A percentile compares a stretch with the other conserved stretches of the same genome.
These are phyloP conservation scores for Gambusia affinis DNA, from an alignment of 2,113 vertebrate genomes.

Conservation along the genomic window DNA sequence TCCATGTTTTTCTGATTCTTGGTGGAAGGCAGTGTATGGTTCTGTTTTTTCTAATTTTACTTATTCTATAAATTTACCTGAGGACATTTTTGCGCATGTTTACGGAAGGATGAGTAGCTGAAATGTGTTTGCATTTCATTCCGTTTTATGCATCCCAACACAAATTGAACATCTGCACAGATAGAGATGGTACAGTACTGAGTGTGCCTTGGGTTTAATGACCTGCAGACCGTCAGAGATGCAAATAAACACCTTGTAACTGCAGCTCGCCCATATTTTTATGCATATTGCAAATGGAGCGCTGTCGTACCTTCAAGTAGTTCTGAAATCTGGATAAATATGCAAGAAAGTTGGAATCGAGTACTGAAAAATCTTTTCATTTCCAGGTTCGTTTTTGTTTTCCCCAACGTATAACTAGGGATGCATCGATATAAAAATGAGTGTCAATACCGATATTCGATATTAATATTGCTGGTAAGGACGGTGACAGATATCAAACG, in stretches of 20 bases:
- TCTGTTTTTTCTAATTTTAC: background rate
- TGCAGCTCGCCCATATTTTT: background rate
- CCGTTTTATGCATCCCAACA: too few relatives aligned
- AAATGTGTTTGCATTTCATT: background rate
- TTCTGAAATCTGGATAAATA: background rate
- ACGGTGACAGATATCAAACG: too few relatives aligned
- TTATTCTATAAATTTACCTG: background rate
- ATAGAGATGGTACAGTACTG: too few relatives aligned
- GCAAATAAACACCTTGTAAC: background rate
- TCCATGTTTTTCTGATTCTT: slow-evolving; percentile 1
- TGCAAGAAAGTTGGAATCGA: background rate
- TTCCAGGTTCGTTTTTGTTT: background rate
- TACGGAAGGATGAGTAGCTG: background rate
- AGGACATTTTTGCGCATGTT: background rate
- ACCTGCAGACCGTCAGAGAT: background rate
- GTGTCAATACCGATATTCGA: too few relatives aligned
- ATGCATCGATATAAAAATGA: too few relatives aligned
- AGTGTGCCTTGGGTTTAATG: background rate
- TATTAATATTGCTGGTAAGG: too few relatives aligned
- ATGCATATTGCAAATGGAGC: background rate
- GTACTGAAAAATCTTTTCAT: background rate
- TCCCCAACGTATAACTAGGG: background rate
- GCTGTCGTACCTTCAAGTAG: too few relatives aligned
- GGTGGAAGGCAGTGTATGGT: slow-evolving; percentile 15
- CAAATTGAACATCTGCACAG: too few relatives aligned